These are phyloP conservation scores for Picathartes gymnocephalus DNA, from an alignment of 2,113 vertebrate genomes.

Conservation along the genomic window DNA sequence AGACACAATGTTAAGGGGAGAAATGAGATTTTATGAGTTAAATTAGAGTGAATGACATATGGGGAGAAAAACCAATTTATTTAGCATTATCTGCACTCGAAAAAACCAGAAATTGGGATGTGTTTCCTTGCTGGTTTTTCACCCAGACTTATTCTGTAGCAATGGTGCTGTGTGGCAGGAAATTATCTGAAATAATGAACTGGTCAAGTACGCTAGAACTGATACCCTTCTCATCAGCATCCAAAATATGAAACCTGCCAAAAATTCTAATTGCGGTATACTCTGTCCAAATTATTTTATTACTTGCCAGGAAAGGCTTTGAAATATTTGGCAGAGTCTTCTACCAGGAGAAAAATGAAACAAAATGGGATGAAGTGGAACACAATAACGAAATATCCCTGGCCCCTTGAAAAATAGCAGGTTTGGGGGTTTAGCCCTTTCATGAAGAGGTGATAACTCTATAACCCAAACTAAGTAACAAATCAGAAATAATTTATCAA, in stretches of 20 bases:
- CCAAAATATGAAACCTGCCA: slow-evolving; percentile 57
- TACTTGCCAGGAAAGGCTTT: slow-evolving; percentile 64
- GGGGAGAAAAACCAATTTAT: neutral
- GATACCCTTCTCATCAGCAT: slow-evolving; percentile 53
- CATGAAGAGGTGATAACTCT: slow-evolving; percentile 24
- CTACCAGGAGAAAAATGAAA: slow-evolving; percentile 60
- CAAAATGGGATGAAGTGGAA: slow-evolving; percentile 48
- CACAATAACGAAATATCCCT: neutral
- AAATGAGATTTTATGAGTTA: neutral
- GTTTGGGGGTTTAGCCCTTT: neutral
- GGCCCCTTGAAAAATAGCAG: neutral
- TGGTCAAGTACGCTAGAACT: slow-evolving; percentile 34
- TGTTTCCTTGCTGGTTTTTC: neutral
- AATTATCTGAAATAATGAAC: slow-evolving; percentile 21
- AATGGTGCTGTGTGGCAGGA: neutral
- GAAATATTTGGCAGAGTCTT: slow-evolving; percentile 65
- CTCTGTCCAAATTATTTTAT: slow-evolving; percentile 65
- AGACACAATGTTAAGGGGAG: neutral
- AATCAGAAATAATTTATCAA: slow-evolving; percentile 19
- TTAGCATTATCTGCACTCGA: neutral
- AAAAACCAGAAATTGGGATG: neutral
- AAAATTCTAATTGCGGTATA: slow-evolving; percentile 65
- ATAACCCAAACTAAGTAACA: slow-evolving; percentile 28
- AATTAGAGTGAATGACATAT: neutral
- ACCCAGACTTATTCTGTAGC: neutral